Conservation (phyloP, 1,140 invertebrate genomes). For the Apis cerana region DNA sequence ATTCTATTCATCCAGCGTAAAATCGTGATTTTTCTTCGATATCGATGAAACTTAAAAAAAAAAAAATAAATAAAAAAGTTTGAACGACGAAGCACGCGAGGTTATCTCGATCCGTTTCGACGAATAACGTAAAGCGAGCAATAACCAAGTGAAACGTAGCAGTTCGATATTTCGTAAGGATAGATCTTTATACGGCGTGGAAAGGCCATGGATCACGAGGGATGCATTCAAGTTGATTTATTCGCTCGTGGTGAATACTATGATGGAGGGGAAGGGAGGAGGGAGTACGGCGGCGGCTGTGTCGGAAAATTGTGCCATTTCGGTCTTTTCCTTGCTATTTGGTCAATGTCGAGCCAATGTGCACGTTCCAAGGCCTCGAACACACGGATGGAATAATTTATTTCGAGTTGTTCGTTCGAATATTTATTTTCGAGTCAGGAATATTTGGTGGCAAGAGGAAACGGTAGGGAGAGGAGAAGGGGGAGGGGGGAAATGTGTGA, state of each 20-base stretch:
- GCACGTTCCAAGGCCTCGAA: background rate
- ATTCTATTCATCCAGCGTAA: too few relatives aligned
- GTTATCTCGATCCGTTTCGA: too few relatives aligned
- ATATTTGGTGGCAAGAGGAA: background rate
- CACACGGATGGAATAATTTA: background rate
- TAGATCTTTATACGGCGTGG: background rate
- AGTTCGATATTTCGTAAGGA: background rate
- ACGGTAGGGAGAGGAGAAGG: too few relatives aligned
- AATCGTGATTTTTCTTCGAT: too few relatives aligned
- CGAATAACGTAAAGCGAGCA: background rate
- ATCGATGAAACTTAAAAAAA: too few relatives aligned
- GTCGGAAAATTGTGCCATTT: conserved; percentile 5
- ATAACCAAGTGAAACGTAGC: background rate
- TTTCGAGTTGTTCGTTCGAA: background rate
- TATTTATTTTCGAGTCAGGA: background rate
- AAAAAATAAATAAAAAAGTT: too few relatives aligned
- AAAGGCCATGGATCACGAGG: conserved; percentile 1
- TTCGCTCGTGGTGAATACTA: background rate
- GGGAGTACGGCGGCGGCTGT: too few relatives aligned
- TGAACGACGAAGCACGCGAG: too few relatives aligned
- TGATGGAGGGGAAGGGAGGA: too few relatives aligned
- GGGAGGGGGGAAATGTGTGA: too few relatives aligned
- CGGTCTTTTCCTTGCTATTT: background rate
- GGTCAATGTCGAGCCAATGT: background rate
- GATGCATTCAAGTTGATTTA: background rate